These are phyloP conservation scores for Alectoris magna DNA, from an alignment of 2,797 vertebrate genomes.

Conservation along the genomic window DNA sequence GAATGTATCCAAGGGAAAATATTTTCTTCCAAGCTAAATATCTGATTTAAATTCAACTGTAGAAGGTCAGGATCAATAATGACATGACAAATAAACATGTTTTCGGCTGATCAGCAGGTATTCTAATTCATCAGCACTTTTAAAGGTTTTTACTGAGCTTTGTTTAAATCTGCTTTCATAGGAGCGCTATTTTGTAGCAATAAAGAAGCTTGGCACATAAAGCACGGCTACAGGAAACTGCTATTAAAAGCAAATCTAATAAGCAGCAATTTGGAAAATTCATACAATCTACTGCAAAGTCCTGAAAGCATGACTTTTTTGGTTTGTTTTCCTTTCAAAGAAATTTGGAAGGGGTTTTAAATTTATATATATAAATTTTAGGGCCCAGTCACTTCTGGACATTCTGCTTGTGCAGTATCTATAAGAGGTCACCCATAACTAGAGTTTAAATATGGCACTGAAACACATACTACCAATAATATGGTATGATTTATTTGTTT, in stretches of 20 bases:
- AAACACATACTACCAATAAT: background rate
- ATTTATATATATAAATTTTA: background rate
- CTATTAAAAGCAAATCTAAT: background rate
- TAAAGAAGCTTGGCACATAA: background rate
- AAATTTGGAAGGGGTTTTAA: background rate
- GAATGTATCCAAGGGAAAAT: slow-evolving; percentile 9
- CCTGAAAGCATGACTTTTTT: background rate
- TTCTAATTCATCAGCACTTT: slow-evolving; percentile 31
- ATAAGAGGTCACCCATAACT: background rate
- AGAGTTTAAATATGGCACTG: background rate
- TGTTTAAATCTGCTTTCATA: background rate
- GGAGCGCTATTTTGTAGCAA: background rate
- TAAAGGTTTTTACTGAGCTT: slow-evolving; percentile 34
- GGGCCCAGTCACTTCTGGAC: background rate
- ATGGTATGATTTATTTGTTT: background rate
- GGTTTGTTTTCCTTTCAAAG: background rate
- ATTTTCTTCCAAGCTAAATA: background rate
- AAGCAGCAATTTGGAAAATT: background rate
- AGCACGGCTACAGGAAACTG: background rate
- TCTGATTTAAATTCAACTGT: background rate
- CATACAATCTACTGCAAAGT: background rate
- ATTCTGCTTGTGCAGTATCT: background rate
- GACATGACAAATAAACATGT: background rate
- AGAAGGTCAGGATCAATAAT: background rate
- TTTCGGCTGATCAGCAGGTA: slow-evolving; percentile 28